Conservation (phyloP, 2,113 vertebrate genomes). For the Nothobranchius furzeri region DNA sequence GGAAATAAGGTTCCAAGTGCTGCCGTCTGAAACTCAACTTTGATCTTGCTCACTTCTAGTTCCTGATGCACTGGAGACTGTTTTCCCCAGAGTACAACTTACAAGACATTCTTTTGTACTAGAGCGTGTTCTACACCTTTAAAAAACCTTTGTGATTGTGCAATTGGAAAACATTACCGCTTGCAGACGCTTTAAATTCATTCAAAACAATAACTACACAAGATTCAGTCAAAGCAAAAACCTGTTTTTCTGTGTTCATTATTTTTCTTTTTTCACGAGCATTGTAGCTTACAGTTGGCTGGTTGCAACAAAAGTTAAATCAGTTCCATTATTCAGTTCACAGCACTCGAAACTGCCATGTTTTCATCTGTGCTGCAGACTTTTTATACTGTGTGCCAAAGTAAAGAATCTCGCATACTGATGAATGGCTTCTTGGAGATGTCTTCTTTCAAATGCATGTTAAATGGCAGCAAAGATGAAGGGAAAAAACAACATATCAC, state of each 20-base stretch:
- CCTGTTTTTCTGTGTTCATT: conserved; percentile 13
- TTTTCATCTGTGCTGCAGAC: conserved; percentile 1
- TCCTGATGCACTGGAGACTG: too few species aligned
- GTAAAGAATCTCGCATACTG: conserved; percentile 35
- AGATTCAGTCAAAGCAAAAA: background rate
- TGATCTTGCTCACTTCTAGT: too few species aligned
- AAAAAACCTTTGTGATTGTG: too few species aligned
- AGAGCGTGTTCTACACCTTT: too few species aligned
- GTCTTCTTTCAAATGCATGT: conserved; percentile 25
- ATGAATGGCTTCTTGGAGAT: conserved; percentile 46
- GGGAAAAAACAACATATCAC: conserved; percentile 43
- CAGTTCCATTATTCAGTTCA: conserved; percentile 14
- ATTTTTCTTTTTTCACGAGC: conserved; percentile 13
- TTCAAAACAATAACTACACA: background rate
- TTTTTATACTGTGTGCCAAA: conserved; percentile 38
- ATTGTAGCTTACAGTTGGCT: conserved; percentile 32
- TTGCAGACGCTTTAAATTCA: background rate
- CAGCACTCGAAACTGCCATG: conserved; percentile 5
- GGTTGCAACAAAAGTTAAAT: conserved; percentile 30
- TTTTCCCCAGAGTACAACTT: too few species aligned
- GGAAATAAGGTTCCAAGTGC: too few species aligned
- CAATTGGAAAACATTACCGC: too few species aligned
- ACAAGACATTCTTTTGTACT: too few species aligned
- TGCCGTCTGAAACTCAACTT: too few species aligned
- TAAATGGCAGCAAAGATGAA: conserved; percentile 23